A percentile compares a stretch with the other conserved stretches of the same genome.
Conservation (phyloP, 2,113 vertebrate genomes). For the Crypturellus undulatus region DNA sequence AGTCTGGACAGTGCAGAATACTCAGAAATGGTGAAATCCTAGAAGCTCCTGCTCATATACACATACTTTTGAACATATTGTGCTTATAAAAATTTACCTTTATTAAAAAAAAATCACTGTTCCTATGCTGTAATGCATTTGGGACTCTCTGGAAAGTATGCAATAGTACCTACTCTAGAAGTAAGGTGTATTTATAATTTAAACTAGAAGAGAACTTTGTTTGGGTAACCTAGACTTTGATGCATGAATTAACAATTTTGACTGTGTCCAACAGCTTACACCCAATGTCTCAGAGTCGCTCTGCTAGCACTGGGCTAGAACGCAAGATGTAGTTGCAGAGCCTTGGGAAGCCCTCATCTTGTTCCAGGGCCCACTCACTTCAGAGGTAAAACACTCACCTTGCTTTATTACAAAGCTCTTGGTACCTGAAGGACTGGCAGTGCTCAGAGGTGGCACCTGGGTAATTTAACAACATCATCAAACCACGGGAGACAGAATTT, state of each 20-base stretch:
- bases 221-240: slow-evolving; percentile 9
- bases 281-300: neutral
- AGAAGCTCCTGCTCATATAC: neutral
- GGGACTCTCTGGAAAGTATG: slow-evolving; percentile 15
- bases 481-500: slow-evolving; percentile 49
- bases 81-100: neutral
- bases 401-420: neutral
- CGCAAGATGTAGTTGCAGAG: neutral
- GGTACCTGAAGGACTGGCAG: slow-evolving; percentile 22
- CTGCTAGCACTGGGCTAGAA: neutral
- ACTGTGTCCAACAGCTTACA: neutral
- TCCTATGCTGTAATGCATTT: neutral
- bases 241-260: neutral
- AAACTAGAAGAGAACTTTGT: slow-evolving; percentile 15
- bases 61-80: neutral
- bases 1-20: neutral
- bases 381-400: slow-evolving; percentile 9
- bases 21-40: neutral
- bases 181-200: slow-evolving; percentile 19
- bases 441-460: slow-evolving; percentile 39
- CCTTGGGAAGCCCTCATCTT: slow-evolving; percentile 47
- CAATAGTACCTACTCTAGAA: neutral
- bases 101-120: neutral
- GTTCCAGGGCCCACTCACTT: neutral
- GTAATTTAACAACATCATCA: slow-evolving; percentile 63